phyloP scores from a whole-genome alignment of 2,113 vertebrate genomes.

The Rhipidura dahli region DNA sequence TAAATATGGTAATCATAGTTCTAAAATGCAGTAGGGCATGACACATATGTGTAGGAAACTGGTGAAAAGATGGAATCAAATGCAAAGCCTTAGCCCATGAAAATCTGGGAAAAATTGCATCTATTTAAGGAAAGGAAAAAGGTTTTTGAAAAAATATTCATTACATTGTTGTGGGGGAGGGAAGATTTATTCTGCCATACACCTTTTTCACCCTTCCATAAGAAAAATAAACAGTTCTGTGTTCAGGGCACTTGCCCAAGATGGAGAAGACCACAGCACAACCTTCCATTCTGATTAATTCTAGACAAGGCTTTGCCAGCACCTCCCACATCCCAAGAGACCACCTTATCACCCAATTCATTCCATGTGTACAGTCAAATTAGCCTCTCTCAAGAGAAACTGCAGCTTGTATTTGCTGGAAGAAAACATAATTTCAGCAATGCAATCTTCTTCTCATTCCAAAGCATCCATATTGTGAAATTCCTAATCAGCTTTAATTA shows the following conservation, averaged over 20 bases:
- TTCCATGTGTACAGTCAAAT: not conserved
- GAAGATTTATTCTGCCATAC: not conserved
- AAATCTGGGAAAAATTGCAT: not conserved
- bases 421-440: not conserved
- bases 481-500: not conserved
- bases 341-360: not conserved
- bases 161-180: accelerated
- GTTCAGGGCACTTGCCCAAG: not conserved
- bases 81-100: not conserved
- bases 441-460: not conserved
- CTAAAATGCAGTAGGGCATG: not conserved
- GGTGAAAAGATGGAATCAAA: not conserved
- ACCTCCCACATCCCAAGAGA: not conserved
- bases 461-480: not conserved
- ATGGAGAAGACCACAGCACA: not conserved
- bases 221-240: not conserved
- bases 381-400: not conserved
- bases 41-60: not conserved
- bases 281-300: not conserved
- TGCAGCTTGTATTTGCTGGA: not conserved
- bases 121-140: not conserved
- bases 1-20: not conserved
- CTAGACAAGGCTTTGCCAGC: not conserved
- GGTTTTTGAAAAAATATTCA: not conserved
- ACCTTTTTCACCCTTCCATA: not conserved